These are phyloP conservation scores for Calvadosia cruxmelitensis DNA, from an alignment of 30 jellyfish, hydroid and myxozoan species.

Conservation along the genomic window DNA sequence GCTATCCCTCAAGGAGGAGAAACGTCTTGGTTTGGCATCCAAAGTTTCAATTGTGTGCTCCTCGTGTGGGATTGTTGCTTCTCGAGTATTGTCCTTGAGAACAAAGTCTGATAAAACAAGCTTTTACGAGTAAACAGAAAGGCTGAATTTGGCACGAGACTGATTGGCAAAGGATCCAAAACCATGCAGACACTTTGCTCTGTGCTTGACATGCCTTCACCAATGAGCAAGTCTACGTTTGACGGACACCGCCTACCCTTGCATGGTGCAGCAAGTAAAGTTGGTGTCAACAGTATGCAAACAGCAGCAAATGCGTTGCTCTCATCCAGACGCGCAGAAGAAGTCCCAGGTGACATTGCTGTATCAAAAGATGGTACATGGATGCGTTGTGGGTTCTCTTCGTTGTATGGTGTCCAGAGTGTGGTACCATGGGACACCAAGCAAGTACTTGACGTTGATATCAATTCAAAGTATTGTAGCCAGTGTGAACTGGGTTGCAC, in stretches of 20 bases:
- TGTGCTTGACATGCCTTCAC: background rate
- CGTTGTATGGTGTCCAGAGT: conserved; percentile 14
- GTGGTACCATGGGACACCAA: conserved; percentile 14
- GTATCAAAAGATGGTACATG: conserved; percentile 32
- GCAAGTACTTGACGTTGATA: conserved; percentile 11
- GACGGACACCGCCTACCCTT: background rate
- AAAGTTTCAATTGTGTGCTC: background rate
- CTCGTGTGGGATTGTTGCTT: background rate
- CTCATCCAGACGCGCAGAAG: background rate
- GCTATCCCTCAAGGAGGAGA: background rate
- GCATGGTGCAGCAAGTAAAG: background rate
- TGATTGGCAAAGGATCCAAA: background rate
- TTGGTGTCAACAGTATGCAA: background rate
- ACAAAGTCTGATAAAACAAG: background rate
- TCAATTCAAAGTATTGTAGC: conserved; percentile 6
- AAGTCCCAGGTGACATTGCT: background rate
- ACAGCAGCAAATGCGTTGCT: background rate
- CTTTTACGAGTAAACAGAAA: background rate
- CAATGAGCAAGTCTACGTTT: background rate
- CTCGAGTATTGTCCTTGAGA: background rate
- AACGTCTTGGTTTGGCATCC: background rate
- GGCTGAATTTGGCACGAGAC: background rate
- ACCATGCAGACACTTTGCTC: background rate
- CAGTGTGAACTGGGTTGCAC: background rate
- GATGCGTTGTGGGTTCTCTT: conserved; percentile 16